phyloP scores from a whole-genome alignment of 2,797 vertebrate species.

The Lemur catta region DNA sequence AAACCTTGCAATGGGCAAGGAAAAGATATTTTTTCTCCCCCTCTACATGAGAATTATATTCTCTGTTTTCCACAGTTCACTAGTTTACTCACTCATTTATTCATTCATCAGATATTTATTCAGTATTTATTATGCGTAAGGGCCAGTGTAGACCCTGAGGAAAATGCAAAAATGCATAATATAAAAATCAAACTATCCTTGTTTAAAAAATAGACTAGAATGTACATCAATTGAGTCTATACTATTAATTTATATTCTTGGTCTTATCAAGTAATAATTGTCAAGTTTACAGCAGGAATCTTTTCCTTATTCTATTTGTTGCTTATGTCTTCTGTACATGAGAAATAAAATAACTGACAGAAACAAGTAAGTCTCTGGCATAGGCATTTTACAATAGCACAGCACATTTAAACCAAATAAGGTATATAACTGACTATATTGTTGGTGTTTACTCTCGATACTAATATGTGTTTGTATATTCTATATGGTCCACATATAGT shows the following conservation, averaged over 20 bases:
- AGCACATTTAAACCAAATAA: neutral
- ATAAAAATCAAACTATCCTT: neutral
- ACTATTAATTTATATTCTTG: conserved; percentile 31
- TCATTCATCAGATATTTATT: conserved; percentile 31
- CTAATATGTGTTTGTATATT: neutral
- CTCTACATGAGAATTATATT: neutral
- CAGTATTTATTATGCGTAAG: neutral
- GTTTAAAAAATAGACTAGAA: neutral
- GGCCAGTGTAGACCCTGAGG: neutral
- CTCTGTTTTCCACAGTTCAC: neutral
- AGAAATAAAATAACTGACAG: conserved; percentile 39
- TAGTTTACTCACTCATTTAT: neutral
- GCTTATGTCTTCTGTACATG: neutral
- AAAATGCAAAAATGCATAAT: conserved; percentile 30
- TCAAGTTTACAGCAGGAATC: conserved; percentile 16
- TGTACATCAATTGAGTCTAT: neutral
- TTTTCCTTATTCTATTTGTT: conserved; percentile 32
- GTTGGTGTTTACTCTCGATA: neutral
- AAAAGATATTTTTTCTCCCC: neutral
- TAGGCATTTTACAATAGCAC: neutral
- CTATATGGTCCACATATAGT: neutral
- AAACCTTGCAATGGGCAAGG: neutral
- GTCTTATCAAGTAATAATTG: neutral
- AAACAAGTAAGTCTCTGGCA: conserved; percentile 23
- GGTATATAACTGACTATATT: neutral